Evolutionary conservation across 2,797 vertebrate species (phyloP).

Genomic region (Amniataba percoides): DNA sequence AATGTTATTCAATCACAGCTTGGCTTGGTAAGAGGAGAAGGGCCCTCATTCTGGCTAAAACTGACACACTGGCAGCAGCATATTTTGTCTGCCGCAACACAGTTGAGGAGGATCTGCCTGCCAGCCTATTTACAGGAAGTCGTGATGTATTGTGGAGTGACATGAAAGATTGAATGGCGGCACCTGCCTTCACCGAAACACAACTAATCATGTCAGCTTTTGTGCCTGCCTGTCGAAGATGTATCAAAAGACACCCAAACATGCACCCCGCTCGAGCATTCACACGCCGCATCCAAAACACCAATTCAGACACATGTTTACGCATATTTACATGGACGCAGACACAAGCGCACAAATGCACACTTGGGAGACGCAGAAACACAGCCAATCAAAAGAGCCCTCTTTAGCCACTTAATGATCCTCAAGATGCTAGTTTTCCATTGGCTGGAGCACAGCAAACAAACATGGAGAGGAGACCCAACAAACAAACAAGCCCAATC

Average conservation of each 20-base stretch:
- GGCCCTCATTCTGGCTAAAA: slow-evolving; percentile 41
- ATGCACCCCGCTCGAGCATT: slow-evolving; percentile 23
- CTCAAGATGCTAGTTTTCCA: slow-evolving; percentile 77
- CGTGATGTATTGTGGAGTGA: slow-evolving; percentile 62
- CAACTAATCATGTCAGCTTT: slow-evolving; percentile 67
- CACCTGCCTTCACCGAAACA: slow-evolving; percentile 65
- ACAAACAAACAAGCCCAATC: slow-evolving; percentile 80
- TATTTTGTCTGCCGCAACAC: slow-evolving; percentile 58
- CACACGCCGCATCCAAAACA: slow-evolving; percentile 33
- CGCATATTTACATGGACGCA: slow-evolving; percentile 52
- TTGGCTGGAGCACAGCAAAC: slow-evolving; percentile 79
- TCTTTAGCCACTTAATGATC: slow-evolving; percentile 78
- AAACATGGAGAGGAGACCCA: slow-evolving; percentile 74
- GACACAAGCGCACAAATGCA: slow-evolving; percentile 20
- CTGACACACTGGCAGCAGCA: slow-evolving; percentile 51
- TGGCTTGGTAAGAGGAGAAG: slow-evolving; percentile 39
- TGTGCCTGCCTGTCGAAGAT: slow-evolving; percentile 59
- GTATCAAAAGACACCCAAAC: slow-evolving; percentile 54
- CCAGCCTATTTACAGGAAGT: slow-evolving; percentile 62
- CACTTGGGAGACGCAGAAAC: slow-evolving; percentile 4
- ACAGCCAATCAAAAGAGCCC: slow-evolving; percentile 62
- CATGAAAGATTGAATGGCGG: slow-evolving; percentile 62
- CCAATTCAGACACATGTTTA: slow-evolving; percentile 59
- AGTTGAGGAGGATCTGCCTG: slow-evolving; percentile 52
- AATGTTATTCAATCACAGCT: slow-evolving; percentile 65